phyloP scores from a whole-genome alignment of 2,113 vertebrate species.

The Falco punctatus region DNA sequence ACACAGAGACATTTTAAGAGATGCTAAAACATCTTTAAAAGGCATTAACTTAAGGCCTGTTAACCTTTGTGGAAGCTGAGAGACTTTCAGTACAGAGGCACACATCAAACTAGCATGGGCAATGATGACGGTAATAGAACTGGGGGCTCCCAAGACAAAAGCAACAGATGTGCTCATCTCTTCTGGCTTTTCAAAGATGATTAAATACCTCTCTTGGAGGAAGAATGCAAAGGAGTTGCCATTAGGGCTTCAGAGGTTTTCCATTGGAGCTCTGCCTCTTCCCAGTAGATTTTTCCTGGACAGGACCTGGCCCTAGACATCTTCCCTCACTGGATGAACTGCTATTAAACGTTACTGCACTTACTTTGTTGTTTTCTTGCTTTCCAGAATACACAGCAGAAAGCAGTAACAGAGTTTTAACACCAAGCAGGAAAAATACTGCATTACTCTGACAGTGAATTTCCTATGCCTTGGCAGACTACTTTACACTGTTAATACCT shows the following conservation, averaged over 20 bases:
- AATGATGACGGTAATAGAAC: fast-evolving
- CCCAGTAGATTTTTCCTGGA: background rate
- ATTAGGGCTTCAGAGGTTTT: background rate
- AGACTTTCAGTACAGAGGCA: background rate
- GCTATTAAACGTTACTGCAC: background rate
- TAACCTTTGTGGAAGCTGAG: background rate
- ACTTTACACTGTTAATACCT: background rate
- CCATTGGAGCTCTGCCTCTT: background rate
- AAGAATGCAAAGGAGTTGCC: background rate
- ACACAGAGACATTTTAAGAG: background rate
- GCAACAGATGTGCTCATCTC: background rate
- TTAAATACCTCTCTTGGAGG: background rate
- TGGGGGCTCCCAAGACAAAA: background rate
- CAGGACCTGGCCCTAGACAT: background rate
- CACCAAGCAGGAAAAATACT: background rate
- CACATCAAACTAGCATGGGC: background rate
- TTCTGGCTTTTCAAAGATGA: background rate
- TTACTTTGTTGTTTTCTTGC: background rate
- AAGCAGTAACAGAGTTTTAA: background rate
- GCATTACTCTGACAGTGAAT: background rate
- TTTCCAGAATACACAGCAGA: background rate
- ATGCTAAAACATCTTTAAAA: background rate
- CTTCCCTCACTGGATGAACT: background rate
- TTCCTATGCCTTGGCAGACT: background rate
- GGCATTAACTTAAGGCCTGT: background rate